Conservation (phyloP, 2,797 vertebrate species). For the Premnoplex brunnescens region DNA sequence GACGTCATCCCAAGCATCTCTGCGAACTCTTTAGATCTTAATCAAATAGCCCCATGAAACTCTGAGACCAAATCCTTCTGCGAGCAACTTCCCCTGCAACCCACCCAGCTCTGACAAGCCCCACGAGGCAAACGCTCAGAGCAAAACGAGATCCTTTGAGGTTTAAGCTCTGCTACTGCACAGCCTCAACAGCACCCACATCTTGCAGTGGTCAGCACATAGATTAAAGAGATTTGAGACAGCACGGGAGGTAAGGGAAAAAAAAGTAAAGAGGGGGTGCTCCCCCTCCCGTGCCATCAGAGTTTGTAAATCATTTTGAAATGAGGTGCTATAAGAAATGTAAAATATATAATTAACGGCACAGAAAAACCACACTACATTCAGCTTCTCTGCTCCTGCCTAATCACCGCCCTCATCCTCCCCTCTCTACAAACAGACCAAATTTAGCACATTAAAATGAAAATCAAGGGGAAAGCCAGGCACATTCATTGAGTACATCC, state of each 20-base stretch:
- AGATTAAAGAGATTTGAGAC: neutral
- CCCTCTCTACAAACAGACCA: slow-evolving; percentile 8
- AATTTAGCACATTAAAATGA: slow-evolving; percentile 24
- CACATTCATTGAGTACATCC: neutral
- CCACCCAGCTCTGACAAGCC: neutral
- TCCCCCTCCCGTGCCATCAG: neutral
- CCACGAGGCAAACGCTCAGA: neutral
- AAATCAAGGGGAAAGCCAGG: neutral
- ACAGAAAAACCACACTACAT: neutral
- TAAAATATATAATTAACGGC: slow-evolving; percentile 33
- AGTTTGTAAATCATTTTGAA: slow-evolving; percentile 39
- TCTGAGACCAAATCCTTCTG: neutral
- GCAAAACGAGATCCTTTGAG: neutral
- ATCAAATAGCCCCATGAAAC: neutral
- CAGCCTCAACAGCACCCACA: neutral
- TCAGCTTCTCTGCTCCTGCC: slow-evolving; percentile 7
- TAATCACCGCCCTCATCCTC: neutral
- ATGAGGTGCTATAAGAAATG: slow-evolving; percentile 13
- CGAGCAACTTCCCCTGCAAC: neutral
- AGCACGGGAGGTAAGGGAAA: neutral
- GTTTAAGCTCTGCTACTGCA: neutral
- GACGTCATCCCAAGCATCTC: neutral
- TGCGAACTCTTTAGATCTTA: neutral
- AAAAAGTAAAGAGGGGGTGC: neutral
- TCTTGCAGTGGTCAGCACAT: neutral